Percentiles rank a stretch among this genome's conserved stretches.
Evolutionary conservation across 2,113 vertebrate species (phyloP).

Genomic region (Lonchura striata): DNA sequence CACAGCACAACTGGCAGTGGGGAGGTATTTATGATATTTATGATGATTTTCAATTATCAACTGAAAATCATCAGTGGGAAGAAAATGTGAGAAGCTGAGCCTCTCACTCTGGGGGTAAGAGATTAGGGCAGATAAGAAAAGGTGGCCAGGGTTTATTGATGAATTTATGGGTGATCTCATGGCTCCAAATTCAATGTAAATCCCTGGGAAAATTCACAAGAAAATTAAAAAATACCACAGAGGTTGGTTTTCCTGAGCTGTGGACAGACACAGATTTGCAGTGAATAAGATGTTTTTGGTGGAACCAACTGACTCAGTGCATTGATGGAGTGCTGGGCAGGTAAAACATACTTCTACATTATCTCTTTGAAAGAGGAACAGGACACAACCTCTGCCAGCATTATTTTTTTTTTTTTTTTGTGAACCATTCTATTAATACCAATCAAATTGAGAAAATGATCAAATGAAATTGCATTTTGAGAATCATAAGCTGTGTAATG

Average conservation of each 20-base stretch:
- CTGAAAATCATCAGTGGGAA: neutral
- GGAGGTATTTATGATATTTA: neutral
- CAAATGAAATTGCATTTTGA: slow-evolving; percentile 96
- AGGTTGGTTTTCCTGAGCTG: neutral
- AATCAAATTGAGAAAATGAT: slow-evolving; percentile 98
- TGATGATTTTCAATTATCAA: neutral
- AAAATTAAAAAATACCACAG: neutral
- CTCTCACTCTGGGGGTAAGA: neutral
- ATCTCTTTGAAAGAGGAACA: slow-evolving; percentile 83
- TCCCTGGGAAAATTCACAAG: neutral
- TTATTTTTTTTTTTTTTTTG: slow-evolving; percentile 81
- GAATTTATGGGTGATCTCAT: neutral
- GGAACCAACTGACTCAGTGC: slow-evolving; percentile 16
- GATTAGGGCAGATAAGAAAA: neutral
- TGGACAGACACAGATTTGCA: neutral
- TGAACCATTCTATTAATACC: slow-evolving; percentile 95
- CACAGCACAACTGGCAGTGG: neutral
- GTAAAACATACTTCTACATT: slow-evolving; percentile 83
- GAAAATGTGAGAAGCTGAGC: neutral
- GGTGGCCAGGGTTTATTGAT: neutral
- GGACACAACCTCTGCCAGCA: slow-evolving; percentile 87
- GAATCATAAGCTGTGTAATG: slow-evolving; percentile 99
- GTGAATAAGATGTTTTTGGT: slow-evolving; percentile 38
- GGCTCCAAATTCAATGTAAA: neutral
- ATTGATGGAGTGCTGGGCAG: slow-evolving; percentile 51